Evolutionary conservation across 2,797 vertebrate species (phyloP), one percentile per base, ranked within the genome.

Genomic region (Phalanger gymnotis): DNA sequence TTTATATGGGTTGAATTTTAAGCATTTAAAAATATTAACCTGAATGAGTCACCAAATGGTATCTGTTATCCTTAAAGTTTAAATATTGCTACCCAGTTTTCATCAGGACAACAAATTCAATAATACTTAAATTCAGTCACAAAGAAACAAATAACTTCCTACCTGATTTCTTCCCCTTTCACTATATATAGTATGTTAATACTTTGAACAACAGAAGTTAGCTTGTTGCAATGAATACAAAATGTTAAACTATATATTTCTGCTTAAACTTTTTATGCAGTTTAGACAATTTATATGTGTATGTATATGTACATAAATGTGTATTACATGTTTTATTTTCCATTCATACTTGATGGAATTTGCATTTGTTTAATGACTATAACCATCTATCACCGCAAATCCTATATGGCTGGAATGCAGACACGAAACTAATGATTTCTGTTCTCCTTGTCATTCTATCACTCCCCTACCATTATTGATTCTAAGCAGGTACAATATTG

Each of bases 351-450:
- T 97, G 97, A 98, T 98, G 94, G 94, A 96, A 92, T 97, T 98
- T 52, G 54, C 96, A 96, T 98, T 98, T 97, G 95, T 98, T 98
- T 98, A 97, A 97, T 98, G 96, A 98, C 0, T 98, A 97, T 98
- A 96, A 93, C 95, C 92, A 96, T 98, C 95, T 97, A 97, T 51
- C 98, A 97, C 90, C 95, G 97, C 93, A 98, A 97, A 97, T n/a
- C 97, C 96, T 93, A 93, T 97, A 93, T 57, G 97, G 57, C 96
- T 98, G 95, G 97, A 93, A 96, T 98, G 91, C 93, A 97, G 95
- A 93, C 93, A 97, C 94, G 91, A 90, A 91, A 96, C 94, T 98
- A 98, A 98, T 97, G 92, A 95, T 97, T 98, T 98, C 89, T 98
- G 95, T 97, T 97, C 96, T 93, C 93, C 89, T 95, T 93, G 12